Evolutionary conservation across 1,140 invertebrate genomes (phyloP), one percentile per base, ranked within the genome.

Genomic region (Meloidogyne chitwoodi): DNA sequence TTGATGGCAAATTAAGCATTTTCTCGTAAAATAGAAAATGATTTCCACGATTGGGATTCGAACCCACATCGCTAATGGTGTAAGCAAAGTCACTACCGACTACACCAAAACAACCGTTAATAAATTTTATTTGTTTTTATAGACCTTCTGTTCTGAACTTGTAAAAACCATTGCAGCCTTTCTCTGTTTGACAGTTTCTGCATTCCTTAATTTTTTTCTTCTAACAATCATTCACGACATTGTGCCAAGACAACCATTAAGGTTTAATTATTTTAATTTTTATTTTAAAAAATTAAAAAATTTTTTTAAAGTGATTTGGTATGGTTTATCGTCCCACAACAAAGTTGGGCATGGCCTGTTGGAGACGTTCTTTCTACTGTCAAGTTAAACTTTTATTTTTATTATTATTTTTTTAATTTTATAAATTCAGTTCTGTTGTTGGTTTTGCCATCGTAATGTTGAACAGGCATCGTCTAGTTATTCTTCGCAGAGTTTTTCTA

Each of bases 141-240:
- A 86, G 78, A 74, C 71, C 19, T 79, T 74, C 22, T 77, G 81
- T 4, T 76, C 75, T n/a, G 85, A 86, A 76, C 61, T 86, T 16
- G 38, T 86, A 61, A 86, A 86, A 66, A 83, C 84, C n/a, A 19
- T 77, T 16, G 76, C 83, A 14, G 85, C 85, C 12, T 86, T 87
- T 67, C 48, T 77, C 64, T 86, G 85, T 63, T 68, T 86, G 19
- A 79, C 81, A 74, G 44, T 86, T 11, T 84, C 85, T 6, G 85
- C 85, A 22, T 86, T 86, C 68, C 79, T 86, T 62, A 86, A 86
- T 70, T 86, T 86, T 65, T 87, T 86, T 64, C 75, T 86, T 19
- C 80, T 86, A 12, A 86, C 85, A 16, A 84, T 87, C 11, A 84
- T 87, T 62, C 85, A 87, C 69, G 84, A 86, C 72, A 78, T 86